These are phyloP conservation scores for Hemaris fuciformis DNA, from an alignment of 2,888 invertebrate genomes.

Conservation along the genomic window DNA sequence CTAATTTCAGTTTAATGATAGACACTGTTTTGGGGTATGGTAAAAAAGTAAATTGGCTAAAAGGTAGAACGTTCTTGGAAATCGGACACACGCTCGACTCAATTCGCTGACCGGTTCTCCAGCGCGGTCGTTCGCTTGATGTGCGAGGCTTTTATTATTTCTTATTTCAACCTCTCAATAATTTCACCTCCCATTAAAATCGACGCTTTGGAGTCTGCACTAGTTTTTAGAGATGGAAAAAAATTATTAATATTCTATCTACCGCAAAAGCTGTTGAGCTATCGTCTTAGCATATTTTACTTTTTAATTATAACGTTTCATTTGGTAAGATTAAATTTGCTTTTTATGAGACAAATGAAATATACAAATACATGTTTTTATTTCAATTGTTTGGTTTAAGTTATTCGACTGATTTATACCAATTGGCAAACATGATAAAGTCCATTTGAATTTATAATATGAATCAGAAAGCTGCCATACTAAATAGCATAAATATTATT, in stretches of 20 bases:
- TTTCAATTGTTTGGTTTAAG: no score
- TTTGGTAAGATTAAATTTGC: no score
- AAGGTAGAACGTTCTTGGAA: conserved; percentile 38
- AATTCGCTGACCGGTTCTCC: conserved; percentile 47
- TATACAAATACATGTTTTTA: no score
- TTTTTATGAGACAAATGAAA: no score
- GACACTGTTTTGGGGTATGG: conserved; percentile 35
- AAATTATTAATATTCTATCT: background rate
- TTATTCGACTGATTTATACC: no score
- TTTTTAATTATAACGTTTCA: background rate
- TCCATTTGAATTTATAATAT: no score
- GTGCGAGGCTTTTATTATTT: background rate
- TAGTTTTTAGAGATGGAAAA: background rate
- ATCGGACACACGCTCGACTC: conserved; percentile 42
- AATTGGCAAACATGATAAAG: no score
- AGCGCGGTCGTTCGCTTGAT: conserved; percentile 32
- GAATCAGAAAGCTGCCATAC: no score
- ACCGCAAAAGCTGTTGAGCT: no score
- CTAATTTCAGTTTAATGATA: conserved; percentile 42
- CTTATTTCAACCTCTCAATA: conserved; percentile 3
- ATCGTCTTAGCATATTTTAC: background rate
- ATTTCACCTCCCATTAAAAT: background rate
- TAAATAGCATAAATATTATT: no score
- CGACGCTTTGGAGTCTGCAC: background rate
- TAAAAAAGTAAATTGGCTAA: conserved; percentile 55